These are phyloP conservation scores for Mythimna impura DNA, from an alignment of 2,888 invertebrate species.

Conservation along the genomic window DNA sequence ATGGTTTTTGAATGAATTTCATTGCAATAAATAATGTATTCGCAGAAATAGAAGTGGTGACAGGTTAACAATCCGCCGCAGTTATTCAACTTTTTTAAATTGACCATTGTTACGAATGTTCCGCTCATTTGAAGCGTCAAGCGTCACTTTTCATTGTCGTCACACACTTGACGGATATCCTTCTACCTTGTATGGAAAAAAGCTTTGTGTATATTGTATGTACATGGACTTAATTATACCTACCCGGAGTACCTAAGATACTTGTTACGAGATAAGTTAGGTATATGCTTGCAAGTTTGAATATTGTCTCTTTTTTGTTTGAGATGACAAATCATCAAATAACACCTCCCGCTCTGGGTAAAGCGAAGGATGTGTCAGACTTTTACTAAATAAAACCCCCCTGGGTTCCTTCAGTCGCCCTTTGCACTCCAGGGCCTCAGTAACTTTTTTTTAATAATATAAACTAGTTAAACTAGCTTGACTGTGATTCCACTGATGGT, in stretches of 20 bases:
- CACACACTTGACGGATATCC: conserved; percentile 56
- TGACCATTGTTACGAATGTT: conserved; percentile 54
- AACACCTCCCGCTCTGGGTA: no score
- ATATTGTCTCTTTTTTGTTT: background rate
- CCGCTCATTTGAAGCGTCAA: conserved; percentile 28
- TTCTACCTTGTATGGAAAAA: conserved; percentile 46
- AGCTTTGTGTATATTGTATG: conserved; percentile 15
- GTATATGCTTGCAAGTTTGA: background rate
- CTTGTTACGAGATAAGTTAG: background rate
- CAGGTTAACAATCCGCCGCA: conserved; percentile 26
- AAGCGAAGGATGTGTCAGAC: no score
- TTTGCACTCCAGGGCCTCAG: no score
- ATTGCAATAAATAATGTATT: conserved; percentile 16
- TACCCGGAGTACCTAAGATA: background rate
- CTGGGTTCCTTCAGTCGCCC: no score
- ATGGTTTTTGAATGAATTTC: background rate
- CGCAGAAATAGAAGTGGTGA: conserved; percentile 22
- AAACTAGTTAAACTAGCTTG: no score
- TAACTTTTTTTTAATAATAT: no score
- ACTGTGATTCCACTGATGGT: no score
- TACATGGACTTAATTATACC: conserved; percentile 2
- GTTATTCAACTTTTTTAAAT: conserved; percentile 45
- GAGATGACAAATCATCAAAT: no score
- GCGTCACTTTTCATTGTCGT: conserved; percentile 28
- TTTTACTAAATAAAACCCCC: no score